A percentile compares a stretch with the other conserved stretches of the same genome.
phyloP scores from a whole-genome alignment of 2,888 invertebrate species.

The Temnothorax unifasciatus region DNA sequence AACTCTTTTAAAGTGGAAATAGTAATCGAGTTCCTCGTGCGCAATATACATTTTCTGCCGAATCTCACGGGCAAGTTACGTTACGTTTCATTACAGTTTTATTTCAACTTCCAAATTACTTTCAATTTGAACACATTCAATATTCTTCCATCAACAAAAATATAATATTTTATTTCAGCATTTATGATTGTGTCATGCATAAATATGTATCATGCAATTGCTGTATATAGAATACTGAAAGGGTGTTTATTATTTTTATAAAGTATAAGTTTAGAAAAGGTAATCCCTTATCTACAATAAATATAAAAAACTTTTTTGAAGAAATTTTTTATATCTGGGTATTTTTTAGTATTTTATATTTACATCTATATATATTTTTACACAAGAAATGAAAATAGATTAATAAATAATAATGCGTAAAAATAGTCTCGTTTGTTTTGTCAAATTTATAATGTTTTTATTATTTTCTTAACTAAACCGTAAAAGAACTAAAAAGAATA shows the following conservation, averaged over 20 bases:
- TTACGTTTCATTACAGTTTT: constrained; percentile 11
- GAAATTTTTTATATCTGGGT: background rate
- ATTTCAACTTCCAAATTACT: background rate
- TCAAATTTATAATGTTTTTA: background rate
- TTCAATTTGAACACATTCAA: background rate
- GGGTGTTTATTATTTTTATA: background rate
- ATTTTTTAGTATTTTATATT: background rate
- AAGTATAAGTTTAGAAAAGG: background rate
- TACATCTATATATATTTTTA: background rate
- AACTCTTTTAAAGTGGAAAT: constrained; percentile 31
- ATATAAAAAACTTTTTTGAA: background rate
- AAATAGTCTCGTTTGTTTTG: background rate
- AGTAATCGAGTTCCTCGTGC: background rate
- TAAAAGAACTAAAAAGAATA: background rate
- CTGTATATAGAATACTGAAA: background rate
- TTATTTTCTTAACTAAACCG: too few species aligned
- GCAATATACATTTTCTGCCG: background rate
- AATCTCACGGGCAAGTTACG: constrained; percentile 2
- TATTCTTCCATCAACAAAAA: background rate
- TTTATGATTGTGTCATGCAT: background rate
- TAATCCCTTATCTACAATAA: background rate
- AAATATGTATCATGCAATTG: background rate
- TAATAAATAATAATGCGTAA: background rate
- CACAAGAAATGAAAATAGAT: background rate
- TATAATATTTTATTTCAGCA: background rate